Base-by-base conservation (phyloP, 2,113 vertebrate species). In the Genyomyrus donnyi region DNA sequence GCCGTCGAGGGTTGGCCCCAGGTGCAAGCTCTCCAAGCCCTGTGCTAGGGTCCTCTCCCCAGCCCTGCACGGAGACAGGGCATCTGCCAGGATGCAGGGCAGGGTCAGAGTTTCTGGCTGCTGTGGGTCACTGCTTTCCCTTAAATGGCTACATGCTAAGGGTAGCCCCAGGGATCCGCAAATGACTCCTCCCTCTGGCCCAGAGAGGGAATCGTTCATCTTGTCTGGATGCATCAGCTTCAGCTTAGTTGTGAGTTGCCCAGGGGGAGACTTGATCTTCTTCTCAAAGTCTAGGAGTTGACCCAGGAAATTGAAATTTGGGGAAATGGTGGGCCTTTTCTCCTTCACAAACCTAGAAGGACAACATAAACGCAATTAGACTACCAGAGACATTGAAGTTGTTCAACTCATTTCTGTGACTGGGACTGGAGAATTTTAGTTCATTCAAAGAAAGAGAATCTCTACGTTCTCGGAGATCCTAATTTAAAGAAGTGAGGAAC, bases 211-310 rank as follows among this genome's bases (percentile, higher is more conserved):
- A 93, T 97, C 95, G 0, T 88, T 92, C 35, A 91, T 90, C 89
- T 95, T 95, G 42, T 96, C 95, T 91, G 88, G 58, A 74, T 89
- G 53, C 53, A 66, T 58, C 1, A 95, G 91, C 89, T 13, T 95
- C 95, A 0, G 90, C 24, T 87, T 87, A 17, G 85, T 39, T 87
- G 85, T 53, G 3, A 87, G 85, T 35, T 93, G 92, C 21, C 94
- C 92, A 0, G 90, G 90, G 88, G 95, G 96, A 90, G 88, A 94
- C 93, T 97, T 97, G n/a, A 99, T 96, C 93, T 96, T 98, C 88
- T 97, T 99, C 94, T 99, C 98, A 5, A 99, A 99, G 93, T 99
- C 98, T 91, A 99, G 93, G 89, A 97, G 94, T 90, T 97, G 96
- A 58, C 96, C 96, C 89, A 97, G 93, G 90, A 97, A 97, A 93